Evolutionary conservation across 2,113 vertebrate genomes (phyloP).

Genomic region (Mesoclemmys tuberculata): DNA sequence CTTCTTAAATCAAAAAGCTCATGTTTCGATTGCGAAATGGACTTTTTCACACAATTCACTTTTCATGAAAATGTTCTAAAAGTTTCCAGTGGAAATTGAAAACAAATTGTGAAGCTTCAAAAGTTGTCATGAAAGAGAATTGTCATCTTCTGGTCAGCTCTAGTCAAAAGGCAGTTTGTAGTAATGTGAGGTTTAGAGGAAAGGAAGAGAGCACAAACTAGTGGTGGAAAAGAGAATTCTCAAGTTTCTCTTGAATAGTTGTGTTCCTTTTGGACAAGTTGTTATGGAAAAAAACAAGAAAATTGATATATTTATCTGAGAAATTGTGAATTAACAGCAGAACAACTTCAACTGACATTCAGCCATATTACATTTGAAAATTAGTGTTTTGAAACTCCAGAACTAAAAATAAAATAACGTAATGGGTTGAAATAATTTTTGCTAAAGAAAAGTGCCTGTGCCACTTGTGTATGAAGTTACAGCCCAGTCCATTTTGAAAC

Average conservation of each 20-base stretch:
- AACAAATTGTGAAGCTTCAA: background rate
- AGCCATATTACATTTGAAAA: constrained; percentile 51
- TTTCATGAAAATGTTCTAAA: background rate
- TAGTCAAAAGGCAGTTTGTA: background rate
- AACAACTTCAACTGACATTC: constrained; percentile 5
- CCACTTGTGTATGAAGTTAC: constrained; percentile 39
- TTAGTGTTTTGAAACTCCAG: constrained; percentile 55
- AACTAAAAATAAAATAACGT: constrained; percentile 50
- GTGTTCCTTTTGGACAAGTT: background rate
- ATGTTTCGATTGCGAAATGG: background rate
- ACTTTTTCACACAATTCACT: background rate
- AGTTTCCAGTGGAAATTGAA: background rate
- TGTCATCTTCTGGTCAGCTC: background rate
- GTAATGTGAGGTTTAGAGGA: background rate
- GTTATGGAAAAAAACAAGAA: background rate
- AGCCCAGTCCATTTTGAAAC: constrained; percentile 48
- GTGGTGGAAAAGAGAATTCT: background rate
- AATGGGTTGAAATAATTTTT: background rate
- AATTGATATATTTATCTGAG: constrained; percentile 20
- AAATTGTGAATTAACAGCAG: constrained; percentile 26
- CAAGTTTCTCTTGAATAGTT: background rate
- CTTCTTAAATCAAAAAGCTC: background rate
- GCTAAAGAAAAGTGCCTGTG: constrained; percentile 37
- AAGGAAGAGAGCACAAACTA: background rate
- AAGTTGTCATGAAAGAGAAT: background rate